Base-by-base conservation (phyloP, 1,140 invertebrate species). In the Coelopa frigida region DNA sequence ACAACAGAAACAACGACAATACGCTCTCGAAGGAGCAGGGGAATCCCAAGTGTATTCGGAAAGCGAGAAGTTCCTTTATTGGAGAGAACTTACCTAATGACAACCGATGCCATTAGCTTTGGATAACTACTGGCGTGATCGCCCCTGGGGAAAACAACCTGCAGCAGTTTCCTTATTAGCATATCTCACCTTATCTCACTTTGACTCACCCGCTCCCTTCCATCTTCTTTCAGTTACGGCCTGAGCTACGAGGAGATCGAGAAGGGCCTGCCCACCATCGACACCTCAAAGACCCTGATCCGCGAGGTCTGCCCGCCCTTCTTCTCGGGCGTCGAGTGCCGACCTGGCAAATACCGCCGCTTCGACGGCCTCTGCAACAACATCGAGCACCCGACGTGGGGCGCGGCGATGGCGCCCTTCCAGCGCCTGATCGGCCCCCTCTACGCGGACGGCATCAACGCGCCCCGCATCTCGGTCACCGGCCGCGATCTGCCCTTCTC, bases 281-380 rank as follows among this genome's bases (percentile, higher is more conserved):
- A 95, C 61, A 93, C 89, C 0, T 88, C 85, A 5, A 89, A 89
- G 56, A 94, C 91, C 0, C 72, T 90, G 4, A 87, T 94, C 48
- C 73, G 84, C 7, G 87, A 93, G 51, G 79, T 91, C 1, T 95
- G 91, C 61, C 90, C 90, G 4, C 83, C 87, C 1, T 90, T 87
- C 62, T 77, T 94, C 52, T 83, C 85, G 1, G 85, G 88, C 44
- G 86, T 93, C 2, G 85, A 92, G 65, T 94, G 90, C 57, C 75
- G 83, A 17, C 78, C 88, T 3, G 88, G 88, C n/a, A 93, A 94
- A 58, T 97, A 94, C 69, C 75, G 94, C 3, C 75, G 89, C 5
- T 80, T 85, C 43, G 90, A 94, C 69, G 94, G 93, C 0, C 80
- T 93, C 7, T 97, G 93, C 70, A 97, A 92, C 48, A 98, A 97